Evolutionary conservation across 2,113 vertebrate genomes (phyloP).

Genomic region (Uria aalge): DNA sequence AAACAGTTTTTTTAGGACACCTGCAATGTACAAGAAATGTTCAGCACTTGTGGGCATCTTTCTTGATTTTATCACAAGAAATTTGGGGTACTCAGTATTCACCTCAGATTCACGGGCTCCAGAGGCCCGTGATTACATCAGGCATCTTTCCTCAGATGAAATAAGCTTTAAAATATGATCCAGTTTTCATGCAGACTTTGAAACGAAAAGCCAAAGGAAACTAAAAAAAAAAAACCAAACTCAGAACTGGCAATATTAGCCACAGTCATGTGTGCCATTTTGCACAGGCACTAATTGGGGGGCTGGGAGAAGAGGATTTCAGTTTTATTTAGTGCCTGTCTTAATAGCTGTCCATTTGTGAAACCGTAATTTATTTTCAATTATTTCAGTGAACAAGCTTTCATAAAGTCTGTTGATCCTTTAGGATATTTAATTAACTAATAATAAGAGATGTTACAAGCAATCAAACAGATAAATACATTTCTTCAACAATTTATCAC

Average conservation of each 20-base stretch:
- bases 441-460: not conserved
- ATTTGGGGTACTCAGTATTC: not conserved
- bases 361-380: not conserved
- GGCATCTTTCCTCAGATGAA: not conserved
- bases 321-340: not conserved
- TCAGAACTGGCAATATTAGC: not conserved
- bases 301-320: not conserved
- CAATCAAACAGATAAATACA: not conserved
- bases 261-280: not conserved
- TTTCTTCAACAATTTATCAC: not conserved
- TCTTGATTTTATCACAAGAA: not conserved
- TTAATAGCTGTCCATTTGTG: not conserved
- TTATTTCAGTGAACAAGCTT: not conserved
- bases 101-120: not conserved
- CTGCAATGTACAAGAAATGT: rapidly evolving
- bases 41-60: not conserved
- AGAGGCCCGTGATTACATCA: not conserved
- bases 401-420: not conserved
- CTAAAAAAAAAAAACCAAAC: rapidly evolving
- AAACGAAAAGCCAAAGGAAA: not conserved
- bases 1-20: not conserved
- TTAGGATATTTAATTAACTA: not conserved
- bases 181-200: not conserved
- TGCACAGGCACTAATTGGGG: not conserved
- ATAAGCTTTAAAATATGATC: not conserved